These are phyloP conservation scores for Oophaga sylvatica DNA, from an alignment of 2,797 vertebrate species.

Conservation along the genomic window DNA sequence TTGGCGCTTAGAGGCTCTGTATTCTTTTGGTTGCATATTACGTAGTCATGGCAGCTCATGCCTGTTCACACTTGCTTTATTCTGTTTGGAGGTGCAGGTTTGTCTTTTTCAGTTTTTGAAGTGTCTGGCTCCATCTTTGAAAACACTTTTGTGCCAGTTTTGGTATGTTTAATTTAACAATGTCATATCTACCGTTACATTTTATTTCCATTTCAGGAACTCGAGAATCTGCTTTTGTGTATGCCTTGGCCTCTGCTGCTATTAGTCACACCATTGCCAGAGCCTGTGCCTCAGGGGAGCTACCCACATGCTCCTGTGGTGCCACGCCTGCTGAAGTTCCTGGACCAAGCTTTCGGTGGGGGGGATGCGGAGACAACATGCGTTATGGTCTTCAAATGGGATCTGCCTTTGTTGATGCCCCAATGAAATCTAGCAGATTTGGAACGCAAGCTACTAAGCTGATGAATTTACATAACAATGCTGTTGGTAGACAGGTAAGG, in stretches of 20 bases:
- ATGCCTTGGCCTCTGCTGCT: conserved; percentile 74
- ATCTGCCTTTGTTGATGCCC: conserved; percentile 75
- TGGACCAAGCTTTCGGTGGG: conserved; percentile 74
- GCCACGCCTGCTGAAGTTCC: conserved; percentile 70
- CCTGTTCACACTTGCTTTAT: too few relatives aligned
- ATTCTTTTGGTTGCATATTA: too few relatives aligned
- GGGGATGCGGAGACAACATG: conserved; percentile 79
- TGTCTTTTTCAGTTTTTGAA: too few relatives aligned
- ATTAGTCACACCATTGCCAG: conserved; percentile 71
- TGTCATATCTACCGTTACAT: neutral
- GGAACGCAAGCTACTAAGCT: conserved; percentile 66
- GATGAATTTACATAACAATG: conserved; percentile 77
- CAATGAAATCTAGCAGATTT: conserved; percentile 67
- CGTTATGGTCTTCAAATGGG: conserved; percentile 78
- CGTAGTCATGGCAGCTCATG: too few relatives aligned
- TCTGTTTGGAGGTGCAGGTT: too few relatives aligned
- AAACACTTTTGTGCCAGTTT: neutral
- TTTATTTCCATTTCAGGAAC: conserved; percentile 69
- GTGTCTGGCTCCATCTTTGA: neutral
- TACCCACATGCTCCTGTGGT: conserved; percentile 77
- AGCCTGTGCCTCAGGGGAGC: conserved; percentile 73
- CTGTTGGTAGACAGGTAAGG: conserved; percentile 74
- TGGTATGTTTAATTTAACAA: neutral
- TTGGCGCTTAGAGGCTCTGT: too few relatives aligned
- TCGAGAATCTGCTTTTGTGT: conserved; percentile 76